Base-by-base conservation (phyloP, 2,113 vertebrate species). In the Nannobrachium achirus region DNA sequence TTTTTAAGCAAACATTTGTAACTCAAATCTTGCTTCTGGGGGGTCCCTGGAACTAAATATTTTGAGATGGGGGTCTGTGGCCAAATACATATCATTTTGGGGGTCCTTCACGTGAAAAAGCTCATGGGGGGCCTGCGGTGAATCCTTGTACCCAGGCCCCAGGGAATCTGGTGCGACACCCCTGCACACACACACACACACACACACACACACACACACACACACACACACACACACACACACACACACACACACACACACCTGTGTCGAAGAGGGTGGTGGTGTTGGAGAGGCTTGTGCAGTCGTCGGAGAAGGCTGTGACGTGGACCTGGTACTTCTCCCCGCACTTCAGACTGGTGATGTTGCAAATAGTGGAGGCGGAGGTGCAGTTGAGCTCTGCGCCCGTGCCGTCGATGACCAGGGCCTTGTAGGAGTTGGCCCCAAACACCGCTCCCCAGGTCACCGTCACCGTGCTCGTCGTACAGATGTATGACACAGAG, bases 261-360 rank as follows among this genome's bases (percentile, higher is more conserved):
- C 92, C 85, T 82, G 92, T 93, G 40, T 90, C 64, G 5, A 93
- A 92, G 9, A 4, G 0, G 38, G 60, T 14, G 11, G 71, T 46
- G 56, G 0, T 9, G 57, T 72, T 78, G 13, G 89, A 87, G 19
- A 14, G 79, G 66, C 53, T 88, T 49, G 80, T 64, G 7, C 92
- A 93, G 86, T 71, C 65, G 0, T 78, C 71, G 6, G 86, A 82
- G 39, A 90, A 61, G 18, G 82, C 64, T 0, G 52, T 80, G 41
- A 93, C 87, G 0, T 13, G 6, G 20, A 88, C 83, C n/a, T 1
- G 3, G 56, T 92, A 93, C 19, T 7, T 69, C 71, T 85, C 64
- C 4, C 91, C 91, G 66, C 92, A 93, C 3, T 20, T 64, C 59
- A 91, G 76, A 45, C 14, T 20, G 18, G 55, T 52, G 40, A 93